Percentiles rank a stretch among this genome's conserved stretches.
These are phyloP conservation scores for Actenoides lindsayi DNA, from an alignment of 2,113 vertebrate genomes.

Conservation along the genomic window DNA sequence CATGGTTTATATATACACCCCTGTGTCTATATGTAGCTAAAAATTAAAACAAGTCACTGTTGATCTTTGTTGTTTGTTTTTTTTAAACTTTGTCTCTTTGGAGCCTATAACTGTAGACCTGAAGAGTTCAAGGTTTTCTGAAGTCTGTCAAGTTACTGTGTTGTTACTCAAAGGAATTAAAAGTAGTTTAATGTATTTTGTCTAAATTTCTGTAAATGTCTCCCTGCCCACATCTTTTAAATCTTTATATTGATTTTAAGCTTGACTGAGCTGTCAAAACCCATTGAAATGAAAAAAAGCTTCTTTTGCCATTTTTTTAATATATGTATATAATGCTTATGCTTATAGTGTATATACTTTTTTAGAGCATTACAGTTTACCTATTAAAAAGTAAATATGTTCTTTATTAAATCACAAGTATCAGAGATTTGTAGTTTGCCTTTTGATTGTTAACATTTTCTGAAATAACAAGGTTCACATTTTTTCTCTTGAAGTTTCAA, in stretches of 20 bases:
- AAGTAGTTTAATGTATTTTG: neutral
- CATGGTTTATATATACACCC: neutral
- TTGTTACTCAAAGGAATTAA: neutral
- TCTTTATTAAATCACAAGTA: neutral
- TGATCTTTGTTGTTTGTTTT: too few species aligned
- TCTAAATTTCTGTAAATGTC: neutral
- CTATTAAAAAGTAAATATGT: neutral
- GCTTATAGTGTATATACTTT: neutral
- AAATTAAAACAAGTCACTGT: neutral
- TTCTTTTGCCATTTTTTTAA: neutral
- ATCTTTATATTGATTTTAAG: neutral
- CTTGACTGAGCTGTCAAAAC: neutral
- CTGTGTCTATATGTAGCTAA: neutral
- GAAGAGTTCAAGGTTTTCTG: neutral
- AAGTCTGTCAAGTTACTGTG: neutral
- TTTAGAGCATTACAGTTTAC: neutral
- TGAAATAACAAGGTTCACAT: neutral
- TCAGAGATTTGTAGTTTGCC: neutral
- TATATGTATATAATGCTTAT: neutral
- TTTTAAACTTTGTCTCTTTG: neutral
- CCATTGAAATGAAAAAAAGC: neutral
- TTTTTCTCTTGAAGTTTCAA: conserved; percentile 82
- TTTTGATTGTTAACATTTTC: neutral
- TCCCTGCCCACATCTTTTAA: neutral
- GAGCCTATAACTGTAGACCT: neutral